A percentile compares a stretch with the other conserved stretches of the same genome.
Conservation (phyloP, 2,113 vertebrate genomes). For the Microcebus tavaratra region DNA sequence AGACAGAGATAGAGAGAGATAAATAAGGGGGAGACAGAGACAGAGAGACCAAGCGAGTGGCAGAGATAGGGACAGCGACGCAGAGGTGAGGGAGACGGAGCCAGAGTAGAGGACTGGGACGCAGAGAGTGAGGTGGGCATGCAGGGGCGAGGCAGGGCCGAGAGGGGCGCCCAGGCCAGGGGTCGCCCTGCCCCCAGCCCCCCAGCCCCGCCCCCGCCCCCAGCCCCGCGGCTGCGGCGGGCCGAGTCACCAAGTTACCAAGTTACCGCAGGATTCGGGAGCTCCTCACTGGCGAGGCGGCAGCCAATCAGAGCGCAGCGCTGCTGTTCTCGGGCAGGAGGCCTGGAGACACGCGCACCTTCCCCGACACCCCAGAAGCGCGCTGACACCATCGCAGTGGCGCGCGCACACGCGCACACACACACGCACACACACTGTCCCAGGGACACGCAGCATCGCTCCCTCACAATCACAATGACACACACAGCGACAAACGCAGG, state of each 20-base stretch:
- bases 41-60: not conserved
- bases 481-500: not conserved
- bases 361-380: conserved; percentile 56
- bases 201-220: not conserved
- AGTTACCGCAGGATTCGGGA: conserved; percentile 74
- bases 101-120: not conserved
- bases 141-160: too few species aligned
- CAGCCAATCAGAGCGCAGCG: conserved; percentile 74
- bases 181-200: not conserved
- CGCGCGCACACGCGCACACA: not conserved
- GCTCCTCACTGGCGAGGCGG: conserved; percentile 72
- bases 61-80: not conserved
- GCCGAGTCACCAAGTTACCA: conserved; percentile 71
- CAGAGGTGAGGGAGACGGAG: not conserved
- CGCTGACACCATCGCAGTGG: conserved; percentile 37
- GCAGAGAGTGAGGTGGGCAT: too few species aligned
- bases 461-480: not conserved
- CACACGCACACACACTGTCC: not conserved
- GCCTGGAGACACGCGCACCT: conserved; percentile 73
- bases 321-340: conserved; percentile 75
- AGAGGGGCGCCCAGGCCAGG: not conserved
- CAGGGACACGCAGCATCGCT: not conserved
- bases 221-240: not conserved
- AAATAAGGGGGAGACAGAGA: not conserved
- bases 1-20: not conserved